Conservation (phyloP, 2,797 vertebrate species). For the Masticophis lateralis region DNA sequence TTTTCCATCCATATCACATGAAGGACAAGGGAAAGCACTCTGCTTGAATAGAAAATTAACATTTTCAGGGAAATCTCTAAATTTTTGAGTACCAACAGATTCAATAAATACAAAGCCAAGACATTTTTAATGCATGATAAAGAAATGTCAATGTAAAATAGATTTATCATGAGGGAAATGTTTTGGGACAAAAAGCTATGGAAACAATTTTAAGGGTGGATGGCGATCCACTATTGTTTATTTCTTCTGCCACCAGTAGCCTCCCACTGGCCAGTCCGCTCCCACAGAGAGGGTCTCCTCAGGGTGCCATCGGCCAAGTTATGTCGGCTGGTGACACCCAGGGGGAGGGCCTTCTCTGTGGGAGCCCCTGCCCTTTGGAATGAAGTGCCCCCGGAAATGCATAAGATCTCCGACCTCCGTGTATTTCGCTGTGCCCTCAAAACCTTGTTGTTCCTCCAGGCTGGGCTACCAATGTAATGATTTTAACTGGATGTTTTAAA, state of each 20-base stretch:
- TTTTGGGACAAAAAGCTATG: background rate
- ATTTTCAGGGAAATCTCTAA: background rate
- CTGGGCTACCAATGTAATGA: too few relatives aligned
- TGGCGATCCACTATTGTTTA: background rate
- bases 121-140: background rate
- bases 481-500: too few relatives aligned
- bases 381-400: too few relatives aligned
- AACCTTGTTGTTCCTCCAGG: too few relatives aligned
- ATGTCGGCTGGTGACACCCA: too few relatives aligned
- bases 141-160: background rate
- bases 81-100: background rate
- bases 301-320: too few relatives aligned
- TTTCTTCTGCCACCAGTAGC: background rate
- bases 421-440: too few relatives aligned
- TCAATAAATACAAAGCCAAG: background rate
- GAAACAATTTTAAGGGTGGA: background rate
- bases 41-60: background rate
- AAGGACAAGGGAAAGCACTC: background rate
- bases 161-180: background rate
- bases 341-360: too few relatives aligned
- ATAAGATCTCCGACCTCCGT: too few relatives aligned
- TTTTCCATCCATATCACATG: background rate
- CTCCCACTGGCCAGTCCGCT: too few relatives aligned
- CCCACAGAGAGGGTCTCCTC: too few relatives aligned
- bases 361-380: too few relatives aligned